Evolutionary conservation across 2,888 invertebrate genomes (phyloP).

Genomic region (Pyrrhosoma nymphula): DNA sequence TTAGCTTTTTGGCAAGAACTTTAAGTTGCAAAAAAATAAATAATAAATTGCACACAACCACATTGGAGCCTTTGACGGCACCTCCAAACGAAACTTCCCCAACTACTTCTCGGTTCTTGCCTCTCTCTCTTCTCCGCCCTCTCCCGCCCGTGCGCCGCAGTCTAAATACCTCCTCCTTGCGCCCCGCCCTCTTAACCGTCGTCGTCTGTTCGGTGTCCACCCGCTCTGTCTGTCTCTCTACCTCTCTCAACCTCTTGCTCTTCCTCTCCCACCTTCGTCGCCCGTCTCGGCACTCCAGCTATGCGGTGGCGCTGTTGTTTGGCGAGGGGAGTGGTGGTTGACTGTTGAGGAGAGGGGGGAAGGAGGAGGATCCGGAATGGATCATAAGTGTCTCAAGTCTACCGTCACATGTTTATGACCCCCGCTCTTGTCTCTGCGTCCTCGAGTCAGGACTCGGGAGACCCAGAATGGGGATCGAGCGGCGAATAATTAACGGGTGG

Average conservation of each 20-base stretch:
- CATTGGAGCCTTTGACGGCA: too few relatives aligned
- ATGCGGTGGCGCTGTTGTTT: conserved; percentile 45
- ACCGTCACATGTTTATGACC: neutral
- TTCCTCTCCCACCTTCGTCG: neutral
- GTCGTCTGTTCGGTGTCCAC: neutral
- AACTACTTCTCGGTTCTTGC: neutral
- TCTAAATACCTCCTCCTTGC: neutral
- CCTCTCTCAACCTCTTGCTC: neutral
- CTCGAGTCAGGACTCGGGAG: neutral
- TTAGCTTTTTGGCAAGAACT: too few relatives aligned
- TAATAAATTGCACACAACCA: too few relatives aligned
- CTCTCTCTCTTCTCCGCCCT: neutral
- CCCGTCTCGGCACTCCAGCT: conserved; percentile 38
- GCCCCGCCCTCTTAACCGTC: conserved; percentile 34
- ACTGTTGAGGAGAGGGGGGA: neutral
- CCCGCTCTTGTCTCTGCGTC: neutral
- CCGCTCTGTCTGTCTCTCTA: too few relatives aligned
- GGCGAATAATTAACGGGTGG: neutral
- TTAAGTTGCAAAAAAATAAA: too few relatives aligned
- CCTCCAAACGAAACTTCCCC: neutral
- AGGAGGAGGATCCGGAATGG: neutral
- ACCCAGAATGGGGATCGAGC: neutral
- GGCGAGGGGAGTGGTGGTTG: neutral
- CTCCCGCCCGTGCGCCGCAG: neutral
- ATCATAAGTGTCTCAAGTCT: conserved; percentile 19